A percentile compares a stretch with the other conserved stretches of the same genome.
Conservation (phyloP, 2,113 vertebrate species). For the Carettochelys insculpta region DNA sequence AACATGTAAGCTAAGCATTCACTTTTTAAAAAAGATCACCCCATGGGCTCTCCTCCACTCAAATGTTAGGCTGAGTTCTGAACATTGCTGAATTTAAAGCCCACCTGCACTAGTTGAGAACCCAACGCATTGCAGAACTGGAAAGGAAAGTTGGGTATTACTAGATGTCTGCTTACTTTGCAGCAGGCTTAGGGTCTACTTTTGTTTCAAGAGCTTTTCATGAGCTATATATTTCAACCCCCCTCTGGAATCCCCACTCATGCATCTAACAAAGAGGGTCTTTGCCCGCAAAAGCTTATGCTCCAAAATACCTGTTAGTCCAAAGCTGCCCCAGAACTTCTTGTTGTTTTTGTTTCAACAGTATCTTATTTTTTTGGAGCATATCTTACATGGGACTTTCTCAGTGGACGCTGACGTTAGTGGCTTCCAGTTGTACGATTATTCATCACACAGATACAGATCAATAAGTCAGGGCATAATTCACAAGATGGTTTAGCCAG, state of each 20-base stretch:
- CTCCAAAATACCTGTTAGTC: too few relatives aligned
- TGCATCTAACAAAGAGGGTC: too few relatives aligned
- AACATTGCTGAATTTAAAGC: neutral
- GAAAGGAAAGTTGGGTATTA: constrained; percentile 1
- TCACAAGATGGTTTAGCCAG: neutral
- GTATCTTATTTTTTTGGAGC: neutral
- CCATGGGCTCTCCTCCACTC: neutral
- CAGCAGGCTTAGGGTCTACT: neutral
- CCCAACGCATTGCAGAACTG: neutral
- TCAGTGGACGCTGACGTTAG: neutral
- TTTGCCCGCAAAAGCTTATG: too few relatives aligned
- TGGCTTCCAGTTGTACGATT: neutral
- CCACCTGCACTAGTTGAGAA: neutral
- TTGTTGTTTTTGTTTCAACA: neutral
- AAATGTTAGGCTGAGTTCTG: neutral
- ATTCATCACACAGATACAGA: too few relatives aligned
- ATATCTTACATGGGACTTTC: neutral
- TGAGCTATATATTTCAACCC: too few relatives aligned
- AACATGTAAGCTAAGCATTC: neutral
- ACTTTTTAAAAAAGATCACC: neutral
- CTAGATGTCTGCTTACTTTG: neutral
- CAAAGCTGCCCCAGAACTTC: too few relatives aligned
- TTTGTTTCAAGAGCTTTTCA: neutral
- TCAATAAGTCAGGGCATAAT: neutral
- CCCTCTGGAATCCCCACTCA: too few relatives aligned